A percentile compares a stretch with the other conserved stretches of the same genome.
These are phyloP conservation scores for Loriculus beryllinus DNA, from an alignment of 2,797 vertebrate genomes.

Conservation along the genomic window DNA sequence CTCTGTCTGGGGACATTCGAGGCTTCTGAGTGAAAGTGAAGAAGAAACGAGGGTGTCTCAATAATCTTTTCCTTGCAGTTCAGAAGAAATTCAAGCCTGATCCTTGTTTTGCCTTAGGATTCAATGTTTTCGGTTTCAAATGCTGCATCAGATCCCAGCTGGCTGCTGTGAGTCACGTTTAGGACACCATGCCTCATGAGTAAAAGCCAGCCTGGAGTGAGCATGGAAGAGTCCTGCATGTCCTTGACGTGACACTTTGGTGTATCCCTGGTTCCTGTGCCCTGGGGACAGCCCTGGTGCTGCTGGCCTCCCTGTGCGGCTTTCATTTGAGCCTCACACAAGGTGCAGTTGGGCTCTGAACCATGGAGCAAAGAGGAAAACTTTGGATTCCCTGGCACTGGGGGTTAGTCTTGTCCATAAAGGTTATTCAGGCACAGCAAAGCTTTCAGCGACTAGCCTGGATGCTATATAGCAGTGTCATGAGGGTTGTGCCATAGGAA, in stretches of 20 bases:
- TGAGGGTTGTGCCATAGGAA: background rate
- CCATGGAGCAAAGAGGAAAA: background rate
- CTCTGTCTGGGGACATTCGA: background rate
- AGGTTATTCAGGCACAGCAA: background rate
- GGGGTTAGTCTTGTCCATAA: background rate
- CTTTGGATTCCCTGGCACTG: background rate
- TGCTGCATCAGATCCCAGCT: background rate
- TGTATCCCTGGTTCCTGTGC: background rate
- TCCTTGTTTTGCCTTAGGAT: background rate
- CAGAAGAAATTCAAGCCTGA: background rate
- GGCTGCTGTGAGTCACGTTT: background rate
- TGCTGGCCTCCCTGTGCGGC: background rate
- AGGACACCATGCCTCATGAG: background rate
- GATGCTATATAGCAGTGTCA: background rate
- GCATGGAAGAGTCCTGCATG: background rate
- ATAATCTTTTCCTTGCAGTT: background rate
- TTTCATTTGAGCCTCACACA: background rate
- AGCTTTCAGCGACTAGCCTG: constrained; percentile 24
- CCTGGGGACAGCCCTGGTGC: rapidly evolving
- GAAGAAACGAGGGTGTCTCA: background rate
- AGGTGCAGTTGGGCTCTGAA: background rate
- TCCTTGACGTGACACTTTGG: background rate
- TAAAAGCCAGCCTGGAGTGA: background rate
- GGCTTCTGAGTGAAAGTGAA: background rate
- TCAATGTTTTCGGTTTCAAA: background rate